phyloP scores from a whole-genome alignment of 1,140 invertebrate species.

The Papilio helenus region DNA sequence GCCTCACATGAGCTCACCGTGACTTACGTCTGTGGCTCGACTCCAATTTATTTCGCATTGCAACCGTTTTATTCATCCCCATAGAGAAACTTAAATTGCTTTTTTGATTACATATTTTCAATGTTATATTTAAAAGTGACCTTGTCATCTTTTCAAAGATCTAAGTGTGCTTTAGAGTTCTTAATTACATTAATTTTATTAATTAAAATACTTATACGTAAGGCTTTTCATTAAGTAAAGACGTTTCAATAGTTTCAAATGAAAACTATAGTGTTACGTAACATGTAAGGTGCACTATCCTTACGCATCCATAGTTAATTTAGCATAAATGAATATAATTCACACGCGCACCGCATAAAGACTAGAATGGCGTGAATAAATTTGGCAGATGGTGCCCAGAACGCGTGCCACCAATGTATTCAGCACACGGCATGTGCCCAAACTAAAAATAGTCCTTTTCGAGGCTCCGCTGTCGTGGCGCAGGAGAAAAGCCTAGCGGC shows the following conservation, averaged over 20 bases:
- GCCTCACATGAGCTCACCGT: constrained; percentile 8
- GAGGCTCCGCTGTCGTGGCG: constrained; percentile 51
- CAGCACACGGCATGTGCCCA: constrained; percentile 52
- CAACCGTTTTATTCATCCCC: constrained; percentile 31
- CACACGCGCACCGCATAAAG: constrained; percentile 36
- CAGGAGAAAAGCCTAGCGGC: constrained; percentile 66
- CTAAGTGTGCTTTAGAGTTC: background rate
- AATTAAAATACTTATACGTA: background rate
- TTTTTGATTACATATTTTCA: constrained; percentile 30
- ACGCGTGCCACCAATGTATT: constrained; percentile 47
- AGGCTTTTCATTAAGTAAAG: background rate
- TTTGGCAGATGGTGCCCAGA: constrained; percentile 35
- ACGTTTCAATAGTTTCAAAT: background rate
- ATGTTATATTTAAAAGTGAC: background rate
- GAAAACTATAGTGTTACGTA: background rate
- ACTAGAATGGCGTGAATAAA: constrained; percentile 40
- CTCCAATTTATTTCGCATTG: constrained; percentile 29
- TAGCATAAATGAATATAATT: constrained; percentile 38
- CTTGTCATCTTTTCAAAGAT: too few species aligned
- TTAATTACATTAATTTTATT: background rate
- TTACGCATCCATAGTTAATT: constrained; percentile 22
- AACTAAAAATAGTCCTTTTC: constrained; percentile 52
- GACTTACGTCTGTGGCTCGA: constrained; percentile 15
- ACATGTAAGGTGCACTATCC: constrained; percentile 27
- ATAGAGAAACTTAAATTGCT: constrained; percentile 31